phyloP scores from a whole-genome alignment of 1,140 invertebrate species.

The Bombus pascuorum region DNA sequence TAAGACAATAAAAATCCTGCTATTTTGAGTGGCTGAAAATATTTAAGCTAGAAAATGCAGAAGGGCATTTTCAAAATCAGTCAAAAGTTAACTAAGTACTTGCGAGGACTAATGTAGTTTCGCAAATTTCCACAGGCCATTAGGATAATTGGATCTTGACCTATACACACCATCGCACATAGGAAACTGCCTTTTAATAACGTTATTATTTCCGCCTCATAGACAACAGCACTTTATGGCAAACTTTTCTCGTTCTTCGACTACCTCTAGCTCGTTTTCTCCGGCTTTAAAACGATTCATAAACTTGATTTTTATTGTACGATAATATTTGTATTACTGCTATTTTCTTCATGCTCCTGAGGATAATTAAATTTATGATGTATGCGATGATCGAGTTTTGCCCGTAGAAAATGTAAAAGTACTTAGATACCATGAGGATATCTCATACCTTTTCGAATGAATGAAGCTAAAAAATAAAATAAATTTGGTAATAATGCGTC shows the following conservation, averaged over 20 bases:
- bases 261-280: background rate
- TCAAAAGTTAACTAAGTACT: conserved; percentile 66
- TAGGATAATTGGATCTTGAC: conserved; percentile 69
- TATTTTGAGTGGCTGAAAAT: too few relatives aligned
- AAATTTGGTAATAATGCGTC: too few relatives aligned
- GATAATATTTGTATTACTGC: background rate
- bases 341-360: background rate
- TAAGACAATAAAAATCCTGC: too few relatives aligned
- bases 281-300: background rate
- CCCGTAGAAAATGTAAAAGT: too few relatives aligned
- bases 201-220: conserved; percentile 59
- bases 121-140: conserved; percentile 66
- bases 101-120: conserved; percentile 69
- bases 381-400: too few relatives aligned
- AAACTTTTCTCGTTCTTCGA: background rate
- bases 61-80: conserved; percentile 64
- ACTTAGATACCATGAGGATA: too few relatives aligned
- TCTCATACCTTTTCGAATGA: too few relatives aligned
- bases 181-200: conserved; percentile 43
- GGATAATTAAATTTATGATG: background rate
- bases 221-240: conserved; percentile 34
- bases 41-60: background rate
- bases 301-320: conserved; percentile 1
- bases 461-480: too few relatives aligned
- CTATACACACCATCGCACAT: background rate